Evolutionary conservation across 2,113 vertebrate species (phyloP), one percentile per base, ranked within the genome.

Genomic region (Hemichromis elongatus): DNA sequence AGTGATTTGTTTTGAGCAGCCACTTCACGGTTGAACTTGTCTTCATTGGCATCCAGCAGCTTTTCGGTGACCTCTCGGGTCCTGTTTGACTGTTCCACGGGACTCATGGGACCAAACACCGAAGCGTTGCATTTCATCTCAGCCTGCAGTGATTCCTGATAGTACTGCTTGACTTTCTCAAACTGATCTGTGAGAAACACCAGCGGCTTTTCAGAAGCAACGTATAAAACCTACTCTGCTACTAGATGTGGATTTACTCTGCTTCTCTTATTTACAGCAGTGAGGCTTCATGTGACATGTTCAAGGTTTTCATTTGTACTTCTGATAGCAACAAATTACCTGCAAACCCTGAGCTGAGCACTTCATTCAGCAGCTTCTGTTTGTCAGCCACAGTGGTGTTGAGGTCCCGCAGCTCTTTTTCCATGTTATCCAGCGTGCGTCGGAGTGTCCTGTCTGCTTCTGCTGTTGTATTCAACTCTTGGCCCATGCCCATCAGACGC

Each of bases 141-240:
- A 0, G 96, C 95, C 59, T 92, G 87, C 86, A 83, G 24, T 0
- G 97, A 98, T 88, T 91, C 86, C 86, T 57, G 86, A 77, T 84
- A 95, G 6, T 89, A 96, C 6, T 82, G 94, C 88, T 94, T 89
- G 52, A 98, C 95, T 68, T 96, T 96, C 28, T 85, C 86, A 90
- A 95, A 95, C 35, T 96, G 94, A 85, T 97, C 98, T 99, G 95
- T 1, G 12, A 61, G n/a, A 61, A 87, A 54, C 9, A 82, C 35
- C 9, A 61, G 9, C 5, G 40, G 9, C 6, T 3, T n/a, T 40
- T 50, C 19, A 19, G 47, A 75, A 70, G 66, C 66, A 24, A 40
- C 10, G 37, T 40, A n/a, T 45, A 45, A 70, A 70, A 70, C 66
- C 21, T 70, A 70, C 13, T 70, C 70, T 30, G 40, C 24, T 50